phyloP scores from a whole-genome alignment of 2,888 invertebrate genomes.

The Lepidocyrtinus sp. region DNA sequence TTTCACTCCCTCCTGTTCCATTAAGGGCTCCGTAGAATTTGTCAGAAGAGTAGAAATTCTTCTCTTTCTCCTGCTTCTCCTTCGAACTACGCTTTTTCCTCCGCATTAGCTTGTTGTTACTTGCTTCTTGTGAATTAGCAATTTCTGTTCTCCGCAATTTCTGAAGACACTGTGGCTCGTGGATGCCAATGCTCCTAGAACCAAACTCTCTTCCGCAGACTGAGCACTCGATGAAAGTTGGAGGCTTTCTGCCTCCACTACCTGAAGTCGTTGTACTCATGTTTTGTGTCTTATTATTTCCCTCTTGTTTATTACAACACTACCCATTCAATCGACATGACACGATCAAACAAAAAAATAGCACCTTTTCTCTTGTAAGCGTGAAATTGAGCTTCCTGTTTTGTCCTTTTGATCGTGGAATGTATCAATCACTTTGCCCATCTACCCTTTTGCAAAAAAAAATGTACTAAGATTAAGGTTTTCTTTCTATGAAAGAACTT shows the following conservation, averaged over 20 bases:
- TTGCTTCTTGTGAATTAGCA: constrained; percentile 26
- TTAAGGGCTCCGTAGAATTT: constrained; percentile 26
- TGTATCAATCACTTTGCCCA: constrained; percentile 38
- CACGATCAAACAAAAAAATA: constrained; percentile 19
- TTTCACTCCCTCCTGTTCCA: neutral
- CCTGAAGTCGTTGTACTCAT: constrained; percentile 25
- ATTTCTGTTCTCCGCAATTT: constrained; percentile 68
- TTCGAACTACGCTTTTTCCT: constrained; percentile 65
- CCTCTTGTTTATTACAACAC: constrained; percentile 10
- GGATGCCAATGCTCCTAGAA: constrained; percentile 68
- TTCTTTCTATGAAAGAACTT: too few relatives aligned
- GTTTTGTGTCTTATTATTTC: constrained; percentile 20
- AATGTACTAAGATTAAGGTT: too few relatives aligned
- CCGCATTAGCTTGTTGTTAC: constrained; percentile 45
- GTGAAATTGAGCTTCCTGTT: constrained; percentile 27
- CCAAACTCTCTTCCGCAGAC: constrained; percentile 69
- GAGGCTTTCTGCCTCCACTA: constrained; percentile 63
- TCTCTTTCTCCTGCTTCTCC: constrained; percentile 40
- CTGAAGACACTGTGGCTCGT: constrained; percentile 69
- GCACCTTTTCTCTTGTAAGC: neutral
- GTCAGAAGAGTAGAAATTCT: constrained; percentile 2
- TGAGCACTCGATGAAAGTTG: constrained; percentile 68
- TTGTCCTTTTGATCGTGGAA: constrained; percentile 15
- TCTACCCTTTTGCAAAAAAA: constrained; percentile 17
- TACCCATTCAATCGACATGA: constrained; percentile 21